A percentile compares a stretch with the other conserved stretches of the same genome.
These are phyloP conservation scores for Itoplectis maculator DNA, from an alignment of 2,888 invertebrate genomes.

Conservation along the genomic window DNA sequence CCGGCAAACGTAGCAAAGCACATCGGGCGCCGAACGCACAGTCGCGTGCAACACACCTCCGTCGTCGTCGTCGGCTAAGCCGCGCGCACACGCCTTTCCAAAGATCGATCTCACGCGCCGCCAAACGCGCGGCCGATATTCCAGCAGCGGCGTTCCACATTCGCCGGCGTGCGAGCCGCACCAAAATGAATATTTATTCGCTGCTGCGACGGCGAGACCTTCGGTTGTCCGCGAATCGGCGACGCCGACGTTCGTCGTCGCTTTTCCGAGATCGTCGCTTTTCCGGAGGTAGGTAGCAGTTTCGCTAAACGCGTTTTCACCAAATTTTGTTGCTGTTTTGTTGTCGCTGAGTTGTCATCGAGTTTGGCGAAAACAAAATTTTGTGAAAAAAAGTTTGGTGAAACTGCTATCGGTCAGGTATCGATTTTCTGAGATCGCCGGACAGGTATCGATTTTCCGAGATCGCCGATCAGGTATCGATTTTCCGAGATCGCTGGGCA, in stretches of 20 bases:
- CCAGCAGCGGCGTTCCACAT: constrained; percentile 64
- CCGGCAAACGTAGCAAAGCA: constrained; percentile 41
- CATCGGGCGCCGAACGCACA: no score
- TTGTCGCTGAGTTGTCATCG: no score
- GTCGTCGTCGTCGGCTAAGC: constrained; percentile 32
- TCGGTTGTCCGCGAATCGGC: constrained; percentile 38
- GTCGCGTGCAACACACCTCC: constrained; percentile 53
- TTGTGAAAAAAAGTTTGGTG: no score
- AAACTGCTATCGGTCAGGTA: no score
- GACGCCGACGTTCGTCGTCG: neutral
- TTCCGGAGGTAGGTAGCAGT: no score
- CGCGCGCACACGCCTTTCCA: constrained; percentile 59
- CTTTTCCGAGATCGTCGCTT: neutral
- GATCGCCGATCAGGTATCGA: no score
- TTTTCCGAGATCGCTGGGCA: neutral
- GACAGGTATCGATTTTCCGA: neutral
- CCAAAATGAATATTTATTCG: constrained; percentile 57
- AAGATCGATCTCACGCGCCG: constrained; percentile 65
- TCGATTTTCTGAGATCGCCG: no score
- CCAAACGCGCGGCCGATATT: constrained; percentile 65
- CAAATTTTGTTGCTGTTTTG: no score
- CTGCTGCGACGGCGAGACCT: constrained; percentile 27
- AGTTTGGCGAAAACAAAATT: no score
- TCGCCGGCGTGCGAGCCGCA: constrained; percentile 44
- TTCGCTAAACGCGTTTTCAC: neutral